Evolutionary conservation across 2,113 vertebrate genomes (phyloP).

Genomic region (Siniperca chuatsi): DNA sequence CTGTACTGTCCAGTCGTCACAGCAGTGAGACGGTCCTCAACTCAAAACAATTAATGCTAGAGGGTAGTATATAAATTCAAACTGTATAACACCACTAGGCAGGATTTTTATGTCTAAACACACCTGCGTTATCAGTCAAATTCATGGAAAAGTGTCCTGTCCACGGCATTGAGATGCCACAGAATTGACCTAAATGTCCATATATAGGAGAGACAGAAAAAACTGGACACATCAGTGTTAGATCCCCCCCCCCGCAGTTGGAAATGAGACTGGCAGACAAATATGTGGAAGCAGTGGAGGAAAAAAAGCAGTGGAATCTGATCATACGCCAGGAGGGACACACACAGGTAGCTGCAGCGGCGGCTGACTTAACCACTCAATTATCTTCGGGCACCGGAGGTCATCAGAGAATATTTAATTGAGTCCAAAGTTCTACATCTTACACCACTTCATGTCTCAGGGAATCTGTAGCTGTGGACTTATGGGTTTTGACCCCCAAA

Average conservation of each 20-base stretch:
- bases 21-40: not conserved
- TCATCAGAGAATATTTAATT: slow-evolving; percentile 74
- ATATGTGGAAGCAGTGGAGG: slow-evolving; percentile 29
- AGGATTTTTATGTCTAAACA: not conserved
- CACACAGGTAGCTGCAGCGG: slow-evolving; percentile 57
- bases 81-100: not conserved
- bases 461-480: slow-evolving; percentile 29
- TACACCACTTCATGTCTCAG: slow-evolving; percentile 44
- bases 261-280: slow-evolving; percentile 18
- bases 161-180: not conserved
- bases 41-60: not conserved
- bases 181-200: not conserved
- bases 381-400: slow-evolving; percentile 65
- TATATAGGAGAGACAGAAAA: not conserved
- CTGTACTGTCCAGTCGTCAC: not conserved
- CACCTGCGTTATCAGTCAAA: not conserved
- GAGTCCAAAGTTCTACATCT: slow-evolving; percentile 67
- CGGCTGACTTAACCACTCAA: slow-evolving; percentile 63
- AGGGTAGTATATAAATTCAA: not conserved
- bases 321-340: slow-evolving; percentile 59
- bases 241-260: not conserved
- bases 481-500: slow-evolving; percentile 34
- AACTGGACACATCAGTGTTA: not conserved
- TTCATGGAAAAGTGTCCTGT: not conserved
- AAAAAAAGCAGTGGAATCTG: slow-evolving; percentile 43